A percentile compares a stretch with the other conserved stretches of the same genome.
These are phyloP conservation scores for Scomber scombrus DNA, from an alignment of 2,113 vertebrate genomes.

Conservation along the genomic window DNA sequence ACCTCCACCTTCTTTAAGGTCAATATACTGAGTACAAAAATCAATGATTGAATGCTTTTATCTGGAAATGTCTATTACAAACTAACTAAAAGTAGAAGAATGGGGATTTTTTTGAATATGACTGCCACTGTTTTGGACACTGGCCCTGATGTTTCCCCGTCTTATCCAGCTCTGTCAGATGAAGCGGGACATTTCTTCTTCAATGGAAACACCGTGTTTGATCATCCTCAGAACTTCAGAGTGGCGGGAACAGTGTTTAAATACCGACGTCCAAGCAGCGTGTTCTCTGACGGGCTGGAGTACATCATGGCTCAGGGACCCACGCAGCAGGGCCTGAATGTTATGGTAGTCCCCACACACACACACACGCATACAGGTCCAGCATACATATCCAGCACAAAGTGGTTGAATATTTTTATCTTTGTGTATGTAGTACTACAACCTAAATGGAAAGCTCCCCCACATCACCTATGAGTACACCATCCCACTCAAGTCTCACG, in stretches of 20 bases:
- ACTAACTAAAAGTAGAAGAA: no score
- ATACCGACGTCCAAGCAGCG: constrained; percentile 88
- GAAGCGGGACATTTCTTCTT: constrained; percentile 91
- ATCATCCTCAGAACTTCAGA: constrained; percentile 92
- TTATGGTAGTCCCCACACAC: constrained; percentile 61
- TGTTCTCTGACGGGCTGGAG: constrained; percentile 89
- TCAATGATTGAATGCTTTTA: no score
- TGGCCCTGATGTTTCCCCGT: neutral
- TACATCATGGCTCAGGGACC: constrained; percentile 92
- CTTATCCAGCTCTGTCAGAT: constrained; percentile 87
- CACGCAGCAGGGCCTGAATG: constrained; percentile 90
- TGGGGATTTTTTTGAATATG: neutral
- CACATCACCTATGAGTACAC: constrained; percentile 92
- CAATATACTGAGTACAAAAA: constrained; percentile 65
- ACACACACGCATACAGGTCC: neutral
- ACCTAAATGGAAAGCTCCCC: constrained; percentile 92
- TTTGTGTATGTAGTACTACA: constrained; percentile 87
- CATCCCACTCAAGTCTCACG: constrained; percentile 74
- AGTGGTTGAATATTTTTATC: neutral
- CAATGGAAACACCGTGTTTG: constrained; percentile 90
- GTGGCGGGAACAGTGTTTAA: constrained; percentile 92
- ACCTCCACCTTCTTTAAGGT: constrained; percentile 57
- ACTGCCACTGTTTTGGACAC: neutral
- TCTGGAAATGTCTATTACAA: no score
- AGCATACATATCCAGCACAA: neutral